A percentile compares a stretch with the other conserved stretches of the same genome.
Conservation (phyloP, 2,797 vertebrate genomes). For the Novumbra hubbsi region DNA sequence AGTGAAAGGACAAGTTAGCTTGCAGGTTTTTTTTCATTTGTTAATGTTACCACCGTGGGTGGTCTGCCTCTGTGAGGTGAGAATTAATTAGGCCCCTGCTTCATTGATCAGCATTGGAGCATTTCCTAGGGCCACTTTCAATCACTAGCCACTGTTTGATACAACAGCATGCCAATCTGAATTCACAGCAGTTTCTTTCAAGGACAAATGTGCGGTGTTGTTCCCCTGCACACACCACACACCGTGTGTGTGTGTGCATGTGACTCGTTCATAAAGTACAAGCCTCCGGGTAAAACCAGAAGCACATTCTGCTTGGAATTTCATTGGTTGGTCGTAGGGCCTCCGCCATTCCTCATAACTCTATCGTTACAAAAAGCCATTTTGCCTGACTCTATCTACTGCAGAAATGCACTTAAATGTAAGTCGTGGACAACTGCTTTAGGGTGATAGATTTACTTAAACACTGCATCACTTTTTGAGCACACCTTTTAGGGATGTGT, state of each 20-base stretch:
- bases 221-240: constrained; percentile 17
- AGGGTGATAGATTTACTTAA: not conserved
- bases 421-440: not conserved
- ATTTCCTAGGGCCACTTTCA: constrained; percentile 30
- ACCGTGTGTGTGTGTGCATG: constrained; percentile 12
- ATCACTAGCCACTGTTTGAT: constrained; percentile 17
- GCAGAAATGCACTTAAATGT: not conserved
- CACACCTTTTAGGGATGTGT: not conserved
- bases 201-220: constrained; percentile 45
- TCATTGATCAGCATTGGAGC: constrained; percentile 37
- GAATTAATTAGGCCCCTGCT: constrained; percentile 21
- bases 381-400: constrained; percentile 1
- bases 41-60: constrained; percentile 5
- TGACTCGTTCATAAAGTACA: constrained; percentile 28
- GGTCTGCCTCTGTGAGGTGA: not conserved
- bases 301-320: constrained; percentile 20
- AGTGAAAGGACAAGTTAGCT: not conserved
- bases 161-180: constrained; percentile 19
- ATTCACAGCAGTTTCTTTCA: constrained; percentile 32
- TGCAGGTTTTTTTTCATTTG: constrained; percentile 5
- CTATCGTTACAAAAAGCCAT: not conserved
- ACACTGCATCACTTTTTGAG: not conserved
- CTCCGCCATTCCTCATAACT: constrained; percentile 15
- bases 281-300: constrained; percentile 25
- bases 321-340: constrained; percentile 18